Evolutionary conservation across 2,797 vertebrate genomes (phyloP).

Genomic region (Salarias fasciatus): DNA sequence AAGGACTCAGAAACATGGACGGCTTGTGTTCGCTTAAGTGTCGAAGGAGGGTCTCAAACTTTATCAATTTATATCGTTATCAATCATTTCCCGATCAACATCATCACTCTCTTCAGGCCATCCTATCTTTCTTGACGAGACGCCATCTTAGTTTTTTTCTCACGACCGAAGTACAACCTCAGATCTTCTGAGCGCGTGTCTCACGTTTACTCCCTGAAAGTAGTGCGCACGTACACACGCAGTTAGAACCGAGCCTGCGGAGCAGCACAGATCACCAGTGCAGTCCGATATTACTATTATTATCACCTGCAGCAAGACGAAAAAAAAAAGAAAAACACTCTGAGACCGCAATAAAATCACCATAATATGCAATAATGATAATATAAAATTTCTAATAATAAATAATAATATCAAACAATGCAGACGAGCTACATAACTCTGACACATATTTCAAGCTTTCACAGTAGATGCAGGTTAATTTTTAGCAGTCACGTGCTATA

Average conservation of each 20-base stretch:
- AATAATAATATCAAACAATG: no score
- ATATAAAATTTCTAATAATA: no score
- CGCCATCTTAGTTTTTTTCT: conserved; percentile 89
- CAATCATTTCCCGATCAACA: conserved; percentile 69
- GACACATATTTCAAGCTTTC: no score
- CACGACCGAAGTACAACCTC: conserved; percentile 83
- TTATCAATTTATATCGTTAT: conserved; percentile 55
- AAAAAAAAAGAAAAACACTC: no score
- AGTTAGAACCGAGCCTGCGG: no score
- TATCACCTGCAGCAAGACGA: not conserved
- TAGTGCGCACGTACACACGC: conserved; percentile 67
- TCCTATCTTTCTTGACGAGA: conserved; percentile 83
- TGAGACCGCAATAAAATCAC: no score
- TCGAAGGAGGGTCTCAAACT: conserved; percentile 41
- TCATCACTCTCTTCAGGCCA: conserved; percentile 76
- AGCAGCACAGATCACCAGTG: no score
- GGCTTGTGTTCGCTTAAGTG: conserved; percentile 32
- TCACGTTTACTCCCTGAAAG: conserved; percentile 67
- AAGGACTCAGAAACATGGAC: conserved; percentile 20
- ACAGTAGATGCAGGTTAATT: no score
- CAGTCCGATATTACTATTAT: not conserved
- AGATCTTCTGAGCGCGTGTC: conserved; percentile 55
- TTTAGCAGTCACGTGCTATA: no score
- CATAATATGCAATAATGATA: no score
- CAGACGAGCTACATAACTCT: no score